Evolutionary conservation across 2,113 vertebrate genomes (phyloP).

Genomic region (Sclerurus mexicanus): DNA sequence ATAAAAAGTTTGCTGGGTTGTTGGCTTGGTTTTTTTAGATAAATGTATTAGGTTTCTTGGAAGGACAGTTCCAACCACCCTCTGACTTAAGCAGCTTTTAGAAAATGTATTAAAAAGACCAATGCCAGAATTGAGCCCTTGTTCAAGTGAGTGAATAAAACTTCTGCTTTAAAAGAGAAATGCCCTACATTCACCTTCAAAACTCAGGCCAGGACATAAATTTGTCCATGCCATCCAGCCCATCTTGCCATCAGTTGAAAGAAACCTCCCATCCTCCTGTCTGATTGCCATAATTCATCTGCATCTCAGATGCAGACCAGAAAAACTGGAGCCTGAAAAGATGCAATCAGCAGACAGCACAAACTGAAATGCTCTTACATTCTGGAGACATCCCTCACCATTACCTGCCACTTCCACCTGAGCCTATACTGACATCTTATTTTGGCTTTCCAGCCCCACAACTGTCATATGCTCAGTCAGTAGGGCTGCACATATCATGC

Average conservation of each 20-base stretch:
- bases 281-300: neutral
- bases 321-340: neutral
- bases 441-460: neutral
- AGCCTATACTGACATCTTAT: neutral
- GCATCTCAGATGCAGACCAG: neutral
- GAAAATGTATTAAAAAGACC: neutral
- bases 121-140: neutral
- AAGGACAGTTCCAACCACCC: neutral
- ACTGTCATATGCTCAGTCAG: neutral
- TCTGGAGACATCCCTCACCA: neutral
- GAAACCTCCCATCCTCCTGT: neutral
- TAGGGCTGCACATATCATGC: accelerated
- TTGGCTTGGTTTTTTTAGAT: neutral
- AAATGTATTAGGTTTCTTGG: neutral
- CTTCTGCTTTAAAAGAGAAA: neutral
- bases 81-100: neutral
- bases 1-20: neutral
- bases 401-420: neutral
- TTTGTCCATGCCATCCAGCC: too few species aligned
- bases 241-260: neutral
- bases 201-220: neutral
- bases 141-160: neutral
- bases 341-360: neutral
- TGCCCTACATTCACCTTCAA: neutral
- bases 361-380: neutral